Evolutionary conservation across 2,113 vertebrate species (phyloP).

Genomic region (Saimiri boliviensis): DNA sequence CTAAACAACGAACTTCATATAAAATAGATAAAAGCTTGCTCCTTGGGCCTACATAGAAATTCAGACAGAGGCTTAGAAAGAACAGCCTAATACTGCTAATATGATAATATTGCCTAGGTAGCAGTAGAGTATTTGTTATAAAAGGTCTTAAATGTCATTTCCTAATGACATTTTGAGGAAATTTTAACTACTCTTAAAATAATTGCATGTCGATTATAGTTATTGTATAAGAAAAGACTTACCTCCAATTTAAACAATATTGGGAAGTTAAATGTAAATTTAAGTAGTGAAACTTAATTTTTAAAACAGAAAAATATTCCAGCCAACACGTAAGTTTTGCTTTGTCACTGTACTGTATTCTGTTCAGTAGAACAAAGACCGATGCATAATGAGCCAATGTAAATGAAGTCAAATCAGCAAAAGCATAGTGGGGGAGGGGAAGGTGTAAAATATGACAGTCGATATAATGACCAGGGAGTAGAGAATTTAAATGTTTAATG

Average conservation of each 20-base stretch:
- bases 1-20: slow-evolving; percentile 76
- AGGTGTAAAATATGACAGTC: slow-evolving; percentile 79
- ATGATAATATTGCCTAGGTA: slow-evolving; percentile 65
- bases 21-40: slow-evolving; percentile 71
- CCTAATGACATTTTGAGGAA: slow-evolving; percentile 68
- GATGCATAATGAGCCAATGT: slow-evolving; percentile 89
- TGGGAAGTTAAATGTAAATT: slow-evolving; percentile 68
- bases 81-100: slow-evolving; percentile 61
- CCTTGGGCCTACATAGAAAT: slow-evolving; percentile 68
- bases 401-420: slow-evolving; percentile 93
- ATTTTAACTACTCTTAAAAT: slow-evolving; percentile 65
- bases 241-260: slow-evolving; percentile 57
- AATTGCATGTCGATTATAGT: slow-evolving; percentile 53
- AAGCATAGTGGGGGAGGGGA: slow-evolving; percentile 83
- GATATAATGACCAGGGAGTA: slow-evolving; percentile 79
- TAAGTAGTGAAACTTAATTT: slow-evolving; percentile 59
- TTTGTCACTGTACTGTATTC: slow-evolving; percentile 84
- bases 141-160: slow-evolving; percentile 75
- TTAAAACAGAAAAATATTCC: slow-evolving; percentile 68
- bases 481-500: slow-evolving; percentile 85
- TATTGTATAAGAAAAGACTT: slow-evolving; percentile 63
- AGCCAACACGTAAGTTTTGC: slow-evolving; percentile 77
- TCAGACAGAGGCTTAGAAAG: slow-evolving; percentile 54
- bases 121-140: slow-evolving; percentile 73
- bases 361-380: slow-evolving; percentile 90